Base-by-base conservation (phyloP, 1,140 invertebrate species). In the Drosophila subpulchrella region DNA sequence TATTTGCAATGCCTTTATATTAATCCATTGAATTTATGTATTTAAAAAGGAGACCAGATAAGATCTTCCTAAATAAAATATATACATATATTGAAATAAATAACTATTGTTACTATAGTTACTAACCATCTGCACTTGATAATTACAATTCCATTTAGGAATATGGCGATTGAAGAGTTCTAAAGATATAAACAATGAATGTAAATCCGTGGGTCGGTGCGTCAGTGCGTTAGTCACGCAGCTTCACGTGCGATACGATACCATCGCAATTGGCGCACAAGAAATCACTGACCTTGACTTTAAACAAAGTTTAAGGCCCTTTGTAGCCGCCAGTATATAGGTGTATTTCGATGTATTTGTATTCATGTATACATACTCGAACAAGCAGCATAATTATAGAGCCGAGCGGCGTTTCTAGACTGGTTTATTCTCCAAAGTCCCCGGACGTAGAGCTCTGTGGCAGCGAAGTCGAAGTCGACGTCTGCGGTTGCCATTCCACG, bases 251-350 rank as follows among this genome's bases (percentile, higher is more conserved):
- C 42, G 73, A 53, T 65, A 66, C 46, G 76, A 57, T 68, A 68
- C 58, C 73, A 83, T 89, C 80, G 70, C 88, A 89, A 75, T 88
- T 89, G 84, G 84, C 84, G 82, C 83, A 77, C 77, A 90, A 90
- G 82, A 90, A 90, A 90, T 91, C 86, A 90, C 86, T 90, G 86
- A 90, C 86, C 86, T 90, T 90, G 86, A 90, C 86, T 90, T 91
- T 83, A 88, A 80, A 75, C 82, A 89, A 88, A 90, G 86, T 90
- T 90, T 90, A 90, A 90, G 88, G 86, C 88, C 88, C 86, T 90
- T 90, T 81, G 67, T 78, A 70, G 76, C 70, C 66, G 13, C 24
- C 79, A 78, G 32, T 44, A 54, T 38, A 66, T 46, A 47, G 32
- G 50, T 53, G 32, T 36, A 17, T 36, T 17, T 53, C 11, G 6